Base-by-base conservation (phyloP, 2,113 vertebrate genomes). In the Dromas ardeola region DNA sequence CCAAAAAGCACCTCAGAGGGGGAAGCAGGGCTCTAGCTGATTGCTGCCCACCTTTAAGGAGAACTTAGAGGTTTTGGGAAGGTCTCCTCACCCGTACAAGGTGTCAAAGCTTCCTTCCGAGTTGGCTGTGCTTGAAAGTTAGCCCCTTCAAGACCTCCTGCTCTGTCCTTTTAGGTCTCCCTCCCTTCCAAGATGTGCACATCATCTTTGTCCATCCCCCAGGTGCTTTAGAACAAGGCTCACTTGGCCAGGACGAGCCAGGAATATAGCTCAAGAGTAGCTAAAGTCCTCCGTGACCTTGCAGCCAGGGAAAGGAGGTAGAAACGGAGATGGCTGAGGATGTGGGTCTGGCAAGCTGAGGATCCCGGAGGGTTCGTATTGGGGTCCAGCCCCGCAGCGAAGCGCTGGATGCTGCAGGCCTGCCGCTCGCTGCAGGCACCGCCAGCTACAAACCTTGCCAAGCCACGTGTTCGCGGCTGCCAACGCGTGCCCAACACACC, bases 361-460 rank as follows among this genome's bases (percentile, higher is more conserved):
- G 6, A 3, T 2, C 25, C 17, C 0, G 0, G 4, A 6, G 2
- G 16, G 26, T 9, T 45, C 2, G 0, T 3, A 26, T 4, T 6
- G 0, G 2, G 11, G 4, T 45, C 78, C 74, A 52, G 42, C 30
- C 61, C 47, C 0, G 21, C 27, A 6, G 66, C 1, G 4, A 42
- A 15, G 20, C 2, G 2, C 66, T 15, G 82, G 47, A 1, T 42
- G 29, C n/a, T 3, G 9, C 3, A 5, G 0, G 32, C 34, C 65
- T 20, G 30, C 81, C 4, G 21, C 61, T 81, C 47, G 8, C 52
- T 1, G 38, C 49, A 22, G 27, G 45, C 12, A 0, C 59, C 55
- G 15, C 63, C 89, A 62, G 66, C 65, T 55, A 40, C 25, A 58
- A 86, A 36, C 79, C 58, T n/a, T 43, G 92, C 95, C 88, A 73